Percentiles rank a stretch among this genome's conserved stretches.
Conservation (phyloP, 2,888 invertebrate genomes). For the Petrophora chlorosata region DNA sequence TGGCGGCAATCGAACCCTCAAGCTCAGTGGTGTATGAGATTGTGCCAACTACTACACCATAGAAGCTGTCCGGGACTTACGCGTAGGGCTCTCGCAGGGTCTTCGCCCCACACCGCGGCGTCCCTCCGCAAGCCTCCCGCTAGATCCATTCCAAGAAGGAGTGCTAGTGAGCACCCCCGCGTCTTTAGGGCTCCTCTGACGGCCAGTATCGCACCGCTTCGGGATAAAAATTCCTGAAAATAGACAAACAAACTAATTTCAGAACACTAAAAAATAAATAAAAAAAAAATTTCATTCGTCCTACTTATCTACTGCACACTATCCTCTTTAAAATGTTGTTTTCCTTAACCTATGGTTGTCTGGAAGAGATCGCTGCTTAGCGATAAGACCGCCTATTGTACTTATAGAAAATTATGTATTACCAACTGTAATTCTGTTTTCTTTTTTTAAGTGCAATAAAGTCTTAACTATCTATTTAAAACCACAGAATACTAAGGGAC, state of each 20-base stretch:
- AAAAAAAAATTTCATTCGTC: neutral
- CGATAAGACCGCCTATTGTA: too few relatives aligned
- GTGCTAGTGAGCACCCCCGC: constrained; percentile 66
- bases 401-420: too few relatives aligned
- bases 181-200: constrained; percentile 75
- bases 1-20: neutral
- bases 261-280: neutral
- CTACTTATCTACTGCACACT: too few relatives aligned
- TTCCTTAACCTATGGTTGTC: too few relatives aligned
- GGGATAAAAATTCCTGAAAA: constrained; percentile 78
- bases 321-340: too few relatives aligned
- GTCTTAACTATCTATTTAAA: too few relatives aligned
- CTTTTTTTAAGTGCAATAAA: too few relatives aligned
- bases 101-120: constrained; percentile 76
- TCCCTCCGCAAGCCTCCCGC: constrained; percentile 81
- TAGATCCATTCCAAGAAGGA: constrained; percentile 86
- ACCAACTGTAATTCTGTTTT: too few relatives aligned
- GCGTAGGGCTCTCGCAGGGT: constrained; percentile 39
- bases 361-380: too few relatives aligned
- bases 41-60: neutral
- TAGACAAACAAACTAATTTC: neutral
- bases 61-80: constrained; percentile 33
- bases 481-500: too few relatives aligned
- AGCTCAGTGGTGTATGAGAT: neutral
- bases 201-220: constrained; percentile 71